Base-by-base conservation (phyloP, 2,113 vertebrate species). In the Natator depressus region DNA sequence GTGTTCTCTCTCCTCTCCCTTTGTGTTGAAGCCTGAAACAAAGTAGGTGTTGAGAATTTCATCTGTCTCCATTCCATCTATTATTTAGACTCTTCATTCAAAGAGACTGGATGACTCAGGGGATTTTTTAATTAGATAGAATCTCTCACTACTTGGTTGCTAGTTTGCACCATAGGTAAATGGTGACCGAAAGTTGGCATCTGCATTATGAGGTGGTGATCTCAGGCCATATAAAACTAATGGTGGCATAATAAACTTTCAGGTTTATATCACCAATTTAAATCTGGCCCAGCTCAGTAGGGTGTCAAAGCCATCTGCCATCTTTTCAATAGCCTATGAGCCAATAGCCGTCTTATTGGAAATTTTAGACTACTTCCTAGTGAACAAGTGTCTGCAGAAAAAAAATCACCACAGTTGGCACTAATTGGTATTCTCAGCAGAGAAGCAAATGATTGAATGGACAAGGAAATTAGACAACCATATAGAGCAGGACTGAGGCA, bases 41-140 rank as follows among this genome's bases (percentile, higher is more conserved):
- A 95, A 96, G 90, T 96, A 50, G 50, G 92, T 94, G 57, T 65
- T 38, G 35, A 95, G 87, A 89, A 91, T 79, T 31, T 84, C 85
- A 95, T 96, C 89, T 95, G 91, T 97, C 96, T 88, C 96, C 85
- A 92, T 81, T 35, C 24, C 82, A 96, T 95, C 75, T 95, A 94
- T 96, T 95, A 97, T 96, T 96, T 91, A 97, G 46, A 89, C 27
- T 92, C 65, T 91, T 95, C 78, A 96, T 84, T 92, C 91, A 89
- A 89, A 96, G 14, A 87, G 57, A 94, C 29, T 27, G 38, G 29
- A 91, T 93, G 89, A 95, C 90, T 94, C 91, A 72, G 78, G 29
- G 13, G 46, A 84, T 93, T 93, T 72, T 96, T 96, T 94, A 96
- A 95, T 82, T 94, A 79, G 46, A 49, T 93, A 81, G 93, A 97